Evolutionary conservation across 2,888 invertebrate genomes (phyloP).

Genomic region (Cerastis rubricosa): DNA sequence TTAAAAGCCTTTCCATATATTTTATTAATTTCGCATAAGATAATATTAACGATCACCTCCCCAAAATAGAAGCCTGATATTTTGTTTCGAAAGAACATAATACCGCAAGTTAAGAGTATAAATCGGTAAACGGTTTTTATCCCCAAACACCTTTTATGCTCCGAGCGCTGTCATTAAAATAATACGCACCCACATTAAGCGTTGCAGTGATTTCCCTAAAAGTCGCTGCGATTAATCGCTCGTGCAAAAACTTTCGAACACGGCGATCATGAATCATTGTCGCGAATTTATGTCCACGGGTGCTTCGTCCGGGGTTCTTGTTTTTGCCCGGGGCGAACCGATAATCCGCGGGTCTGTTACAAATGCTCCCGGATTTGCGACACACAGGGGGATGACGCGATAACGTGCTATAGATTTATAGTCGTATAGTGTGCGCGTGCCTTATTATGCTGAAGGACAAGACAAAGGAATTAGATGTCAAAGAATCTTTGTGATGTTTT

Average conservation of each 20-base stretch:
- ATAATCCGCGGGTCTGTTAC: slow-evolving; percentile 81
- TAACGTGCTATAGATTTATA: slow-evolving; percentile 71
- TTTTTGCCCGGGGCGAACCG: slow-evolving; percentile 82
- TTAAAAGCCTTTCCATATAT: slow-evolving; percentile 27
- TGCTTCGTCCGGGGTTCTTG: slow-evolving; percentile 74
- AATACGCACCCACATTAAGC: slow-evolving; percentile 66
- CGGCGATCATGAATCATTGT: slow-evolving; percentile 88
- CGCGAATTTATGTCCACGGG: slow-evolving; percentile 86
- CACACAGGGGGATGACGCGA: slow-evolving; percentile 73
- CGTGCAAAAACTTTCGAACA: slow-evolving; percentile 84
- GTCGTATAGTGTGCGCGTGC: slow-evolving; percentile 40
- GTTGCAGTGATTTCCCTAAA: slow-evolving; percentile 74
- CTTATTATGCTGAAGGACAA: slow-evolving; percentile 60
- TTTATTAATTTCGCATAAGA: slow-evolving; percentile 36
- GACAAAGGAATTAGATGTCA: slow-evolving; percentile 58
- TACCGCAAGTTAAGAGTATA: slow-evolving; percentile 60
- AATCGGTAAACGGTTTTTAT: slow-evolving; percentile 66
- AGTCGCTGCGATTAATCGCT: slow-evolving; percentile 84
- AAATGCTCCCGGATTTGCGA: slow-evolving; percentile 83
- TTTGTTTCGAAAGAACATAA: slow-evolving; percentile 42
- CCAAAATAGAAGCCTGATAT: slow-evolving; percentile 36
- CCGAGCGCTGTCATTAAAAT: slow-evolving; percentile 67
- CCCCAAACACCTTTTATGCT: slow-evolving; percentile 61
- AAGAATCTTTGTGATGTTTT: slow-evolving; percentile 46
- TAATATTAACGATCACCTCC: slow-evolving; percentile 26